Evolutionary conservation across 2,113 vertebrate species (phyloP).

Genomic region (Machaerirhynchus nigripectus): DNA sequence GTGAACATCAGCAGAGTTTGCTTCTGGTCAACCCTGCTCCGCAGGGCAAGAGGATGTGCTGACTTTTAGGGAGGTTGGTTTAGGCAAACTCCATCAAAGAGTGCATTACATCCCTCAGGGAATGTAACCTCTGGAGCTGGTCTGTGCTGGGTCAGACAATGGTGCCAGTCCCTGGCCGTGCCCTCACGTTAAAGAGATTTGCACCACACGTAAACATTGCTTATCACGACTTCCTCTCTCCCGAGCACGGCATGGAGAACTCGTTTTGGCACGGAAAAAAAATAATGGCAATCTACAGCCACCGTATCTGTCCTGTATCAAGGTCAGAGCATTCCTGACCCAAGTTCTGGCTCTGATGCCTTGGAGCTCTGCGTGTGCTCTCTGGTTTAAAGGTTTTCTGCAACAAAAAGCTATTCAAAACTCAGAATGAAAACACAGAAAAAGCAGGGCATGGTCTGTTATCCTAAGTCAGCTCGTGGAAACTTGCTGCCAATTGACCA

Average conservation of each 20-base stretch:
- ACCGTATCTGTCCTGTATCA: constrained; percentile 8
- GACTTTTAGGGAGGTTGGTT: background rate
- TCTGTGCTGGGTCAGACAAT: background rate
- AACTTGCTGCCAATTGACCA: constrained; percentile 41
- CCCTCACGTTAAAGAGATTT: background rate
- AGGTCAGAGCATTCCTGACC: constrained; percentile 54
- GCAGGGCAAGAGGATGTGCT: background rate
- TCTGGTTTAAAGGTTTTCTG: background rate
- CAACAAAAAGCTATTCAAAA: constrained; percentile 25
- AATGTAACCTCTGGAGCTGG: too few relatives aligned
- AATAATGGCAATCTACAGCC: background rate
- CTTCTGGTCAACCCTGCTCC: background rate
- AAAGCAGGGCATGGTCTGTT: constrained; percentile 21
- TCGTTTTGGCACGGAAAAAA: background rate
- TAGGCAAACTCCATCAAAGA: background rate
- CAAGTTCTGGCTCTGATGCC: background rate
- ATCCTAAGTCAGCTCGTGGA: background rate
- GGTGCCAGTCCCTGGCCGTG: background rate
- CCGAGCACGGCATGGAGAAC: fast-evolving
- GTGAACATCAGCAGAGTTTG: background rate
- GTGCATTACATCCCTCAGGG: background rate
- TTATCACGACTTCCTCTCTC: constrained; percentile 30
- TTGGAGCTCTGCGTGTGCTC: background rate
- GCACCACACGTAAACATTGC: background rate
- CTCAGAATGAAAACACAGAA: background rate